Evolutionary conservation across 2,888 invertebrate genomes (phyloP).

Genomic region (Agonum fuliginosum): DNA sequence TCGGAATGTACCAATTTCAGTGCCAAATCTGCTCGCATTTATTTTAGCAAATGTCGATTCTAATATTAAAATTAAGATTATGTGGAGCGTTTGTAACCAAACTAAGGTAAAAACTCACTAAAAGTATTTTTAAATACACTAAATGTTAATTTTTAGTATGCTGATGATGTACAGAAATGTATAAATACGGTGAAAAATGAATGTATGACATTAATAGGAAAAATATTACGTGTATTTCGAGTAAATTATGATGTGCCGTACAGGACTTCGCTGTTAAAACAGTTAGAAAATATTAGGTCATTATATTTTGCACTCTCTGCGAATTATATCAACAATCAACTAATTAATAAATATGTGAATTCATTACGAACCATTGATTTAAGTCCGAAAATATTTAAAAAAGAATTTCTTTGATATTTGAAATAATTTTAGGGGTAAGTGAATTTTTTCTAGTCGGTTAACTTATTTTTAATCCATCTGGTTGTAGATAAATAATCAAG

Average conservation of each 20-base stretch:
- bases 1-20: slow-evolving; percentile 76
- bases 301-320: slow-evolving; percentile 69
- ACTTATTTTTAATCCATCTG: not conserved
- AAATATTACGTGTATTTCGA: slow-evolving; percentile 76
- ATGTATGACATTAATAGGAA: slow-evolving; percentile 74
- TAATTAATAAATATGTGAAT: slow-evolving; percentile 30
- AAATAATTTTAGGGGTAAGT: not conserved
- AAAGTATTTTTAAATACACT: not conserved
- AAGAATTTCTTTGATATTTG: slow-evolving; percentile 31
- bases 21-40: slow-evolving; percentile 82
- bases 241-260: slow-evolving; percentile 66
- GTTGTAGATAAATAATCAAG: too few relatives aligned
- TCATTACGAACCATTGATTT: slow-evolving; percentile 17
- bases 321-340: slow-evolving; percentile 62
- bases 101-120: slow-evolving; percentile 70
- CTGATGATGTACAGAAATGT: slow-evolving; percentile 72
- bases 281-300: slow-evolving; percentile 68
- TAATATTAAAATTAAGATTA: slow-evolving; percentile 74
- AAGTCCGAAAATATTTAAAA: slow-evolving; percentile 23
- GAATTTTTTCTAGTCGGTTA: not conserved
- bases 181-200: slow-evolving; percentile 74
- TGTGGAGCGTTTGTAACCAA: slow-evolving; percentile 75
- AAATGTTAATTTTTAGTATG: slow-evolving; percentile 66
- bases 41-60: slow-evolving; percentile 81
- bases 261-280: slow-evolving; percentile 66